phyloP scores from a whole-genome alignment of 2,888 invertebrate genomes.

The Sicus ferrugineus region DNA sequence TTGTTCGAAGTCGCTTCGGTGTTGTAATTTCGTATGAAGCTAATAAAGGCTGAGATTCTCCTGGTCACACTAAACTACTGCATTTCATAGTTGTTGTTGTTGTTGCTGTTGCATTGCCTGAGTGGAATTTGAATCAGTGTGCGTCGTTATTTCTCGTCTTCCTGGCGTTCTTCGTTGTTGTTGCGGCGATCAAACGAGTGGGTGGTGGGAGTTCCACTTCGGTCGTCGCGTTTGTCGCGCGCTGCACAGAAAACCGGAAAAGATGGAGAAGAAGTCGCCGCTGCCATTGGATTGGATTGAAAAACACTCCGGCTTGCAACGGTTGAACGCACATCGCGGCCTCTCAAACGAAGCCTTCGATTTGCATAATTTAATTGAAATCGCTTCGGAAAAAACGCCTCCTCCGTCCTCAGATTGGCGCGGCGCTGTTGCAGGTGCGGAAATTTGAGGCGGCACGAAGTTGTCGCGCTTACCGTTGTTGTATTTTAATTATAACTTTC shows the following conservation, averaged over 20 bases:
- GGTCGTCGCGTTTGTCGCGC: conserved; percentile 33
- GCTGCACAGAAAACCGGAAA: conserved; percentile 42
- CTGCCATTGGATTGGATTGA: conserved; percentile 34
- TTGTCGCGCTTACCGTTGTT: not conserved
- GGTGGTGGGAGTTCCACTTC: conserved; percentile 52
- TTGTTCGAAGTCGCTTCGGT: not conserved
- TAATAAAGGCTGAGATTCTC: not conserved
- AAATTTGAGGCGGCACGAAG: not conserved
- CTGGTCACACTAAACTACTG: not conserved
- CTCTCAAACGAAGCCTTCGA: conserved; percentile 50
- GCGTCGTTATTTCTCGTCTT: conserved; percentile 23
- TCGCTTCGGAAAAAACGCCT: conserved; percentile 46
- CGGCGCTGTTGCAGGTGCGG: conserved; percentile 26
- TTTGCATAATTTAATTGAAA: conserved; percentile 61
- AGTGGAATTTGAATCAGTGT: conserved; percentile 27
- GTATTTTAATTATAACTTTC: not conserved
- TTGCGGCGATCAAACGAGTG: conserved; percentile 41
- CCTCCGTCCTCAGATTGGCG: conserved; percentile 10
- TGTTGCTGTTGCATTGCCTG: conserved; percentile 25
- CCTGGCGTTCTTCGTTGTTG: not conserved
- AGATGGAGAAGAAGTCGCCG: not conserved
- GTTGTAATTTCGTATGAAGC: conserved; percentile 15
- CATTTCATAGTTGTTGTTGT: conserved; percentile 8
- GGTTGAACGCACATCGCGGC: not conserved
- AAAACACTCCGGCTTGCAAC: not conserved